phyloP scores from a whole-genome alignment of 2,888 invertebrate genomes.

The Aethes cnicana region DNA sequence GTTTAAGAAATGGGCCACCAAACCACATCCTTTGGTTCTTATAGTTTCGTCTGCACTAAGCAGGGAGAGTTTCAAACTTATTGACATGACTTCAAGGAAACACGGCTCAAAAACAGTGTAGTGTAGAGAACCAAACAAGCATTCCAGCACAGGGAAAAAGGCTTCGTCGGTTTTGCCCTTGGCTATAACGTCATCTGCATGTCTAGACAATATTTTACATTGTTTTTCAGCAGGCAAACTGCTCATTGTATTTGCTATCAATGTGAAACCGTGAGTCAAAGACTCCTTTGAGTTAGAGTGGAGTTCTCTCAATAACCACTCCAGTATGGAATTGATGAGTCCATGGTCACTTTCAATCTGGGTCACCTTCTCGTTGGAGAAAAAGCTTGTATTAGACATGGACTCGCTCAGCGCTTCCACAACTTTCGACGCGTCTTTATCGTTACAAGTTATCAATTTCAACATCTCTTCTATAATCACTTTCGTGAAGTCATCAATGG shows the following conservation, averaged over 20 bases:
- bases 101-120: slow-evolving; percentile 56
- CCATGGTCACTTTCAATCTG: slow-evolving; percentile 74
- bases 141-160: slow-evolving; percentile 72
- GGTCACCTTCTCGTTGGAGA: slow-evolving; percentile 56
- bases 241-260: slow-evolving; percentile 63
- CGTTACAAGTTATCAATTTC: slow-evolving; percentile 51
- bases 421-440: slow-evolving; percentile 55
- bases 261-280: slow-evolving; percentile 54
- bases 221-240: slow-evolving; percentile 64
- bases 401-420: slow-evolving; percentile 60
- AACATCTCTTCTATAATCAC: slow-evolving; percentile 70
- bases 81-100: slow-evolving; percentile 57
- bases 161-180: slow-evolving; percentile 51
- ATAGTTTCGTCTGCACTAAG: slow-evolving; percentile 53
- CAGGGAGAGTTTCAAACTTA: slow-evolving; percentile 62
- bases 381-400: slow-evolving; percentile 61
- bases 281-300: slow-evolving; percentile 44
- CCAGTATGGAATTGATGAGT: slow-evolving; percentile 60
- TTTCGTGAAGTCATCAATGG: slow-evolving; percentile 74
- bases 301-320: slow-evolving; percentile 63
- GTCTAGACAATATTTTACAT: slow-evolving; percentile 46
- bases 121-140: slow-evolving; percentile 75
- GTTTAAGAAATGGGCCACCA: slow-evolving; percentile 83
- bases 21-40: slow-evolving; percentile 67
- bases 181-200: slow-evolving; percentile 52